Conservation (phyloP, 2,113 vertebrate species). For the Dissostichus mawsoni region DNA sequence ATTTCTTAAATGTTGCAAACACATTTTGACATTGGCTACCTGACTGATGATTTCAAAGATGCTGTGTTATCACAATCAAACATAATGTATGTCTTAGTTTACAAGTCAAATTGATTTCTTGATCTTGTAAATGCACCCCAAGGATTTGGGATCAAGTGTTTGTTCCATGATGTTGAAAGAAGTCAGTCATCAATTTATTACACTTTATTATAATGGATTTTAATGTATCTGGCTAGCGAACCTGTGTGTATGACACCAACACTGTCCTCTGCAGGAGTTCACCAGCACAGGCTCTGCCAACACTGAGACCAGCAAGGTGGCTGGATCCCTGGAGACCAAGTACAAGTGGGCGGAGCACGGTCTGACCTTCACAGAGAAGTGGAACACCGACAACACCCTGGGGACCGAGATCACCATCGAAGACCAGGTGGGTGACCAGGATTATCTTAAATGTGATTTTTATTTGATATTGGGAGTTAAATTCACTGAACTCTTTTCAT, state of each 20-base stretch:
- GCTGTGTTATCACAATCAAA: background rate
- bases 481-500: background rate
- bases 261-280: conserved; percentile 88
- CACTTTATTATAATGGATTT: background rate
- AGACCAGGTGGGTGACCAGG: conserved; percentile 59
- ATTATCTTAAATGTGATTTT: background rate
- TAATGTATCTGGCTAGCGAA: background rate
- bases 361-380: conserved; percentile 96
- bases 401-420: conserved; percentile 96
- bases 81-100: background rate
- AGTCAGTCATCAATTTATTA: too few relatives aligned
- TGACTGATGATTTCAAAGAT: background rate
- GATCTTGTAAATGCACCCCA: background rate
- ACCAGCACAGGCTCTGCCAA: conserved; percentile 96
- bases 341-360: conserved; percentile 96
- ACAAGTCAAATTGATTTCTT: background rate
- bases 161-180: background rate
- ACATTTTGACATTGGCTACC: background rate
- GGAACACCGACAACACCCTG: conserved; percentile 98
- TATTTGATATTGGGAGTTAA: background rate
- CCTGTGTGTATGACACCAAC: background rate
- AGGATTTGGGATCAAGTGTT: background rate
- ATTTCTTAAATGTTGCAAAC: conserved; percentile 7
- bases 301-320: conserved; percentile 95
- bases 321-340: conserved; percentile 96